Base-by-base conservation (phyloP, 1,140 invertebrate species). In the Bombus balteatus region DNA sequence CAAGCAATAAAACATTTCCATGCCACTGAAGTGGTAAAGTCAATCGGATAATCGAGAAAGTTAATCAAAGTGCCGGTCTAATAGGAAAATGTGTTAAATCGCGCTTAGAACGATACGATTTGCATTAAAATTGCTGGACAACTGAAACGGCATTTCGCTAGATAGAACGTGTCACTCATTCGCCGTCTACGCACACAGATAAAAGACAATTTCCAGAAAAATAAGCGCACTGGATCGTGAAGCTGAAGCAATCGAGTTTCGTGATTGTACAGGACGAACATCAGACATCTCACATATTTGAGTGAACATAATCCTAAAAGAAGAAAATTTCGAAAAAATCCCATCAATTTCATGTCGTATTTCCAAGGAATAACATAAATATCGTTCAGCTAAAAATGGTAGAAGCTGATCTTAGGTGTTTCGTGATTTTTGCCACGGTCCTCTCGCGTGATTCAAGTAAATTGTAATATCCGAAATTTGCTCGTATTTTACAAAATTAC, bases 81-180 rank as follows among this genome's bases (percentile, higher is more conserved):
- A 41, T 72, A 18, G 13, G 28, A 18, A 72, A 34, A 71, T 71
- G 25, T 37, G 39, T 41, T 73, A 41, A 73, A 73, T 73, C 71
- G 71, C 39, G 28, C 8, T n/a, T 39, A 72, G 41, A 79, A 34
- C 32, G 15, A 13, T 18, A 32, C n/a, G 32, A 70, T n/a, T 70
- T 12, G 41, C 47, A 18, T 47, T 22, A 39, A 34, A 15, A 41
- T 37, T 22, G 43, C 18, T 22, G 1, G 25, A n/a, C 15, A 15
- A 22, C 12, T 22, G 76, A 43, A 66, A 47, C n/a, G 41, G 9
- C 32, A 68, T n/a, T 72, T 72, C 47, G n/a, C 18, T 41, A n/a
- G 68, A 72, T 81, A 37, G 47, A 72, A 59, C 43, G 57, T 22
- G 13, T 10, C 25, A 9, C 12, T 79, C 32, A n/a, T 88, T 32